A percentile compares a stretch with the other conserved stretches of the same genome.
phyloP scores from a whole-genome alignment of 2,888 invertebrate genomes.

The Pachymerium ferrugineum region DNA sequence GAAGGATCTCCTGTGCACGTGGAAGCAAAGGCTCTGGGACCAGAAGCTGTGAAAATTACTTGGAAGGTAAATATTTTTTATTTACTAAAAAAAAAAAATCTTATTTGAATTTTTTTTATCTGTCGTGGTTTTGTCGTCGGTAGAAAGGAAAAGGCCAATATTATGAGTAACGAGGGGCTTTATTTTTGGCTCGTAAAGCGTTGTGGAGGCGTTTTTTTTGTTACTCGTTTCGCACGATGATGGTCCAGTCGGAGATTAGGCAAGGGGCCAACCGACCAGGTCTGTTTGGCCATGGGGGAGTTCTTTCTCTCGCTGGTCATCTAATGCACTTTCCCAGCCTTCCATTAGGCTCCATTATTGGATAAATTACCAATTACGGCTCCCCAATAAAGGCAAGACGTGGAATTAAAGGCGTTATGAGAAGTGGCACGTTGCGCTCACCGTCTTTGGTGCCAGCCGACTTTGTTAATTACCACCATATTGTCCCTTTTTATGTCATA shows the following conservation, averaged over 20 bases:
- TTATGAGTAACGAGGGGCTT: conserved; percentile 12
- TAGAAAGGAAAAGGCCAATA: neutral
- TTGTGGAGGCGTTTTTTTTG: neutral
- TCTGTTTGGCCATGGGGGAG: neutral
- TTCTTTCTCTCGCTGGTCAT: conserved; percentile 8
- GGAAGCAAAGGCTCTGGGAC: conserved; percentile 44
- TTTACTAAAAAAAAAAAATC: neutral
- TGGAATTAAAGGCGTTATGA: conserved; percentile 23
- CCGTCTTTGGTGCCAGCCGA: neutral
- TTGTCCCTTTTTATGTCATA: neutral
- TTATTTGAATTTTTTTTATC: neutral
- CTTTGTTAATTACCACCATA: neutral
- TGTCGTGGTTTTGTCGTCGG: neutral
- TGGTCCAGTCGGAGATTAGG: neutral
- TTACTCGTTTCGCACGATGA: neutral
- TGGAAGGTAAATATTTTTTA: conserved; percentile 45
- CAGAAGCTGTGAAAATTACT: conserved; percentile 46
- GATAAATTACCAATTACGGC: conserved; percentile 28
- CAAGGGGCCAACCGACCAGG: neutral
- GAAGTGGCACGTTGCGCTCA: neutral
- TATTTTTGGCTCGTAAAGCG: conserved; percentile 10
- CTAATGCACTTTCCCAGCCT: conserved; percentile 27
- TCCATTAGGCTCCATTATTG: conserved; percentile 28
- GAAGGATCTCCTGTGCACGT: conserved; percentile 47
- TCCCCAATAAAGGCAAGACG: conserved; percentile 24